These are phyloP conservation scores for Hartigia nigra DNA, from an alignment of 2,888 invertebrate species.

Conservation along the genomic window DNA sequence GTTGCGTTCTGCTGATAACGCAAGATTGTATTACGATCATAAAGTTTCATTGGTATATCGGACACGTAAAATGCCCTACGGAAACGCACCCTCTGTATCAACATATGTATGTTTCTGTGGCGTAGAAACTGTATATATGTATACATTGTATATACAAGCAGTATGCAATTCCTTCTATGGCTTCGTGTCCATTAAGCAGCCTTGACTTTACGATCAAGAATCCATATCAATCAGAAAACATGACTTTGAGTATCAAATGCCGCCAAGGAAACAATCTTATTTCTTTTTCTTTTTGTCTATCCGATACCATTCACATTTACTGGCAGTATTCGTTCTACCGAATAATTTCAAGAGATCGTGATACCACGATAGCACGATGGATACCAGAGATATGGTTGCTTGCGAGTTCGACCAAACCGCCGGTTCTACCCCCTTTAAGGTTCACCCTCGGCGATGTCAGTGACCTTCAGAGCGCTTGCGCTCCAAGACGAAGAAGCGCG, in stretches of 20 bases:
- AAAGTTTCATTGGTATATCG: conserved; percentile 28
- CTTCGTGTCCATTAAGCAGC: not conserved
- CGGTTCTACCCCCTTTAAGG: not conserved
- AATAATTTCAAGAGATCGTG: not conserved
- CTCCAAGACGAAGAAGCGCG: not conserved
- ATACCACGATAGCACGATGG: not conserved
- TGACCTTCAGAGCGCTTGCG: not conserved
- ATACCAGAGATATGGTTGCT: not conserved
- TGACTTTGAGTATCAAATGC: not conserved
- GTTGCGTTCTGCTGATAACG: conserved; percentile 44
- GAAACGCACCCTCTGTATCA: not conserved
- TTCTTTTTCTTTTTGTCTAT: not conserved
- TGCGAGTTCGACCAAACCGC: not conserved
- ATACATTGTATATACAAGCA: not conserved
- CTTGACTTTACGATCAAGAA: not conserved
- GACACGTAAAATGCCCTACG: not conserved
- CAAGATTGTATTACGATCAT: conserved; percentile 44
- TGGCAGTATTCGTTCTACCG: not conserved
- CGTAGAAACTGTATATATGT: not conserved
- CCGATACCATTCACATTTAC: not conserved
- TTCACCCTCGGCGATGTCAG: not conserved
- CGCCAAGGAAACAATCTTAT: not conserved
- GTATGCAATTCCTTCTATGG: not conserved
- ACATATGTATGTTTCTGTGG: not conserved
- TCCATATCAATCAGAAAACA: not conserved